Percentiles rank a stretch among this genome's conserved stretches.
These are phyloP conservation scores for Poeciliopsis presidionis DNA, from an alignment of 2,797 vertebrate species.

Conservation along the genomic window DNA sequence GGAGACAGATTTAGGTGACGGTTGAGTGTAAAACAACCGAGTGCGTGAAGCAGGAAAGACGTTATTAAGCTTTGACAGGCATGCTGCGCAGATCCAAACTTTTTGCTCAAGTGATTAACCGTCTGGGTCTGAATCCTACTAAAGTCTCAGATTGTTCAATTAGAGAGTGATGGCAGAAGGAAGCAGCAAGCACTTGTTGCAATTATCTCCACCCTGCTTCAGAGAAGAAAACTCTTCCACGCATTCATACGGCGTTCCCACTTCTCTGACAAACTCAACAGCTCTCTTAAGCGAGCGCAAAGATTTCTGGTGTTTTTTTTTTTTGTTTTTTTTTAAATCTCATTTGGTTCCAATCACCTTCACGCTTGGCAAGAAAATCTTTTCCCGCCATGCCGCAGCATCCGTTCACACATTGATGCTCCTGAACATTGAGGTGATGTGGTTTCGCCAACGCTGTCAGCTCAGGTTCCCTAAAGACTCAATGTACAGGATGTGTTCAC, in stretches of 20 bases:
- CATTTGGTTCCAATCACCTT: conserved; percentile 58
- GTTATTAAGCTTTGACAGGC: neutral
- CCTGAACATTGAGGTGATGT: conserved; percentile 32
- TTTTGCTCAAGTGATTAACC: neutral
- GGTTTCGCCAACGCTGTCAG: conserved; percentile 61
- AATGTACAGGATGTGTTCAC: conserved; percentile 54
- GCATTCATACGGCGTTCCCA: conserved; percentile 34
- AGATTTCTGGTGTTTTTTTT: conserved; percentile 34
- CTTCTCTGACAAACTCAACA: conserved; percentile 34
- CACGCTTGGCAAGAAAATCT: conserved; percentile 28
- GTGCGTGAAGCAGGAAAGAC: conserved; percentile 1
- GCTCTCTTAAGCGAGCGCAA: conserved; percentile 36
- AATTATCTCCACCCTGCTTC: conserved; percentile 40
- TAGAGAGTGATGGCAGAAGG: conserved; percentile 26
- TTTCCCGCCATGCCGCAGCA: conserved; percentile 44
- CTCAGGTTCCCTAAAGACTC: conserved; percentile 32
- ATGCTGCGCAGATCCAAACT: neutral
- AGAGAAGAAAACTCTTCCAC: conserved; percentile 30
- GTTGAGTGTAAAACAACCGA: conserved; percentile 56
- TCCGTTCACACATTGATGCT: conserved; percentile 64
- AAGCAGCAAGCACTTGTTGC: conserved; percentile 43
- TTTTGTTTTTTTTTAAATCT: conserved; percentile 42
- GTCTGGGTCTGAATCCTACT: neutral
- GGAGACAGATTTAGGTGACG: conserved; percentile 66
- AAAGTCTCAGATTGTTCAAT: neutral